A percentile compares a stretch with the other conserved stretches of the same genome.
These are phyloP conservation scores for Amaurobius ferox DNA, from an alignment of 2,888 invertebrate species.

Conservation along the genomic window DNA sequence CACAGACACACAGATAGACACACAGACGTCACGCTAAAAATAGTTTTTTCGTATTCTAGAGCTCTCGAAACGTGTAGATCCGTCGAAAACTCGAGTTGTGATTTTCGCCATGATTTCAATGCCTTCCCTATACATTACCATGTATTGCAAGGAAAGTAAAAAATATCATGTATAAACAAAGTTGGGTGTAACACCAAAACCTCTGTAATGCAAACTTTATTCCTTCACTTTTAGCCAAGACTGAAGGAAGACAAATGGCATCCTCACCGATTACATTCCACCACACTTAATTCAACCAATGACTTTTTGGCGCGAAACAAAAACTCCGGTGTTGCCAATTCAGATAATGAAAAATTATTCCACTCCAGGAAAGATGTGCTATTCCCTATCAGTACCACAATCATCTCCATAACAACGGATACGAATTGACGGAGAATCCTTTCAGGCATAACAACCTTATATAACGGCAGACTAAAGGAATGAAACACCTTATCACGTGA, in stretches of 20 bases:
- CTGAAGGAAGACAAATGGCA: constrained; percentile 1
- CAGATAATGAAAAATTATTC: neutral
- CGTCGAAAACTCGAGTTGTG: too few relatives aligned
- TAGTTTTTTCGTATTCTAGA: too few relatives aligned
- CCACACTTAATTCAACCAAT: neutral
- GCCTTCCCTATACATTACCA: too few relatives aligned
- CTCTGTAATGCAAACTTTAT: too few relatives aligned
- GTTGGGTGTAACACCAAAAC: too few relatives aligned
- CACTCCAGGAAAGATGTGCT: neutral
- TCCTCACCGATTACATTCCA: neutral
- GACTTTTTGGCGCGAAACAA: neutral
- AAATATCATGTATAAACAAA: too few relatives aligned
- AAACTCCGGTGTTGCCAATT: neutral
- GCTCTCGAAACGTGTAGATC: too few relatives aligned
- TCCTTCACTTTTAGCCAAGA: too few relatives aligned
- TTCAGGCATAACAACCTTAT: neutral
- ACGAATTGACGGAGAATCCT: neutral
- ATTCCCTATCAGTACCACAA: neutral
- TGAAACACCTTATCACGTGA: neutral
- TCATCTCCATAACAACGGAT: neutral
- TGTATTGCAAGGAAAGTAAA: too few relatives aligned
- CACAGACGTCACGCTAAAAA: too few relatives aligned
- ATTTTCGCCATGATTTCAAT: too few relatives aligned
- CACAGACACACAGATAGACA: too few relatives aligned
- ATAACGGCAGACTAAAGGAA: neutral